phyloP scores from a whole-genome alignment of 2,888 invertebrate genomes.

The Saturnia japonica region DNA sequence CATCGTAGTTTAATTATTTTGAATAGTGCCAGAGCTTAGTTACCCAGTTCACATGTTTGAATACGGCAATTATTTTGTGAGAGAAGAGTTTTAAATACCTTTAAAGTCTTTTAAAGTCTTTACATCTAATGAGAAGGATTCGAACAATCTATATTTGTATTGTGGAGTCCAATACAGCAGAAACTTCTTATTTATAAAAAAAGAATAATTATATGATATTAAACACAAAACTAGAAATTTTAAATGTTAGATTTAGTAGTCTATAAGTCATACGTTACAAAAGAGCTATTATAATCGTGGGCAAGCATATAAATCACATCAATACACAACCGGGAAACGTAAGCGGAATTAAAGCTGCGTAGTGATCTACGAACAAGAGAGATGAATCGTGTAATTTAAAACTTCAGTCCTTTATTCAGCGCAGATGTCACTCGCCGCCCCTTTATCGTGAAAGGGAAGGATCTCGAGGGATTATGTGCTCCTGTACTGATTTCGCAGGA shows the following conservation, averaged over 20 bases:
- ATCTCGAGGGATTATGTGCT: constrained; percentile 38
- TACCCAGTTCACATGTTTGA: not conserved
- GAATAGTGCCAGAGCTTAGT: not conserved
- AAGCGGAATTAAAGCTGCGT: constrained; percentile 60
- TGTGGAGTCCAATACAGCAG: not conserved
- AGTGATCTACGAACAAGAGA: constrained; percentile 35
- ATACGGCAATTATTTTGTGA: not conserved
- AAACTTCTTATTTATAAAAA: not conserved
- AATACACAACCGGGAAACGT: constrained; percentile 27
- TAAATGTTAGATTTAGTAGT: not conserved
- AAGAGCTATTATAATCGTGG: constrained; percentile 6
- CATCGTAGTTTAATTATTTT: not conserved
- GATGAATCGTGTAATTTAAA: constrained; percentile 73
- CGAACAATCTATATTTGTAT: not conserved
- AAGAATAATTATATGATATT: not conserved
- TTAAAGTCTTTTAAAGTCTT: too few species aligned
- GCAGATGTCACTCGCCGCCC: constrained; percentile 53
- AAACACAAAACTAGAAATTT: not conserved
- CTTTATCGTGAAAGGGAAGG: constrained; percentile 40
- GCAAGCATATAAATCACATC: constrained; percentile 17
- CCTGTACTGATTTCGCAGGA: constrained; percentile 43
- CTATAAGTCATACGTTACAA: constrained; percentile 1
- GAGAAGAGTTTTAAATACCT: not conserved
- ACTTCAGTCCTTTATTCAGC: constrained; percentile 59
- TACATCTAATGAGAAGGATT: not conserved